Evolutionary conservation across 2,888 invertebrate genomes (phyloP), one percentile per base, ranked within the genome.

Genomic region (Cephus spinipes): DNA sequence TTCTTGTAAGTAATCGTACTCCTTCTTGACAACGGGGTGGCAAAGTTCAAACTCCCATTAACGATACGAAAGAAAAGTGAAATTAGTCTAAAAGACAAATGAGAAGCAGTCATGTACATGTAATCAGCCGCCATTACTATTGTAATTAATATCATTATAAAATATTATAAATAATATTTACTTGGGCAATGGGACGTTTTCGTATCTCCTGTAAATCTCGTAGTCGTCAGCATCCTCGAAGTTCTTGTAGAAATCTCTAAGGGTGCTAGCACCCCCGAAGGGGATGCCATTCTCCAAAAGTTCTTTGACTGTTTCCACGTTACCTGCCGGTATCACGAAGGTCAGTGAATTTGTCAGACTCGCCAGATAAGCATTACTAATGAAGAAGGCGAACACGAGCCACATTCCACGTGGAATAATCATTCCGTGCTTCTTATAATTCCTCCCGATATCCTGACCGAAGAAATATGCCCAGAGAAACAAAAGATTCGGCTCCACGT

Each of bases 131-230:
- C 23, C 23, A 55, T 55, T 23, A 55, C 23, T 23, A 55, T 55
- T 55, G 0, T 23, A 15, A 40, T 12, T 36, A 40, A 23, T 55
- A 55, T 23, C 6, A 55, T 23, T 23, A 40, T 40, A 40, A 40
- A 15, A 40, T 40, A 1, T 40, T 40, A 55, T 55, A 15, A 40
- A 40, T 40, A 55, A 55, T 55, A 15, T 3, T 76, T n/a, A 76
- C 76, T 31, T 32, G 33, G 36, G 11, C 31, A 31, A 35, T 6
- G 33, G 76, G 4, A 76, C 34, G 12, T 68, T 9, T 15, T 71
- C 55, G 23, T 73, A 76, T 73, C 35, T 71, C 11, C 73, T 30
- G 36, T 76, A 76, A 32, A 76, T 31, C 23, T 73, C 23, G 76
- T 73, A 76, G 40, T 76, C 73, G 23, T 76, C 73, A 9, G 76